Percentiles rank a stretch among this genome's conserved stretches.
These are phyloP conservation scores for Acanthacorydalis orientalis DNA, from an alignment of 2,888 invertebrate genomes.

Conservation along the genomic window DNA sequence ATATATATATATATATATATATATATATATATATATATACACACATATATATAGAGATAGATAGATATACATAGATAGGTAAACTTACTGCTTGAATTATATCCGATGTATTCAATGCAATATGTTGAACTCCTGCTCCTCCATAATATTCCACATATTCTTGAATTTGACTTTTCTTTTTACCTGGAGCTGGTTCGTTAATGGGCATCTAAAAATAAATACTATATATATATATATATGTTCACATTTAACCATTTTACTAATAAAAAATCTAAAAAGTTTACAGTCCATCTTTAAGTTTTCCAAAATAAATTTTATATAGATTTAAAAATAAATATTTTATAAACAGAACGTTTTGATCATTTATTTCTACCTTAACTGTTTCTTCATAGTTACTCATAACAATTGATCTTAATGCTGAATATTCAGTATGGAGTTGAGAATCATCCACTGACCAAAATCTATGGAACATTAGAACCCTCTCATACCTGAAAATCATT, in stretches of 20 bases:
- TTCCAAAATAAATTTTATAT: neutral
- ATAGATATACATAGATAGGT: neutral
- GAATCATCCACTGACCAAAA: conserved; percentile 98
- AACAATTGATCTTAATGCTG: conserved; percentile 90
- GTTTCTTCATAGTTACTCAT: conserved; percentile 97
- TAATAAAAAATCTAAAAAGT: neutral
- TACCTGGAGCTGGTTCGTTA: conserved; percentile 91
- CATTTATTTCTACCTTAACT: conserved; percentile 45
- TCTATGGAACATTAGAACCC: conserved; percentile 54
- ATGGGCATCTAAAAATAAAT: conserved; percentile 59
- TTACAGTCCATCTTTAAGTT: neutral
- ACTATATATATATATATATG: neutral
- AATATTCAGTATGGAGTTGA: conserved; percentile 91
- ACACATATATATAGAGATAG: too few relatives aligned
- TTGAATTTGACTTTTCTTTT: conserved; percentile 92
- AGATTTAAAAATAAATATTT: neutral
- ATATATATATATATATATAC: too few relatives aligned
- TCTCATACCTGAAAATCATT: conserved; percentile 42
- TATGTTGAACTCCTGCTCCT: conserved; percentile 94
- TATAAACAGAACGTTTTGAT: neutral
- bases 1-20: too few relatives aligned
- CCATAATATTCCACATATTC: conserved; percentile 98
- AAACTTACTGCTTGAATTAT: conserved; percentile 67
- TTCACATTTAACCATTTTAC: too few relatives aligned
- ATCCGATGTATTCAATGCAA: conserved; percentile 88